Base-by-base conservation (phyloP, 2,113 vertebrate species). In the Pica pica region DNA sequence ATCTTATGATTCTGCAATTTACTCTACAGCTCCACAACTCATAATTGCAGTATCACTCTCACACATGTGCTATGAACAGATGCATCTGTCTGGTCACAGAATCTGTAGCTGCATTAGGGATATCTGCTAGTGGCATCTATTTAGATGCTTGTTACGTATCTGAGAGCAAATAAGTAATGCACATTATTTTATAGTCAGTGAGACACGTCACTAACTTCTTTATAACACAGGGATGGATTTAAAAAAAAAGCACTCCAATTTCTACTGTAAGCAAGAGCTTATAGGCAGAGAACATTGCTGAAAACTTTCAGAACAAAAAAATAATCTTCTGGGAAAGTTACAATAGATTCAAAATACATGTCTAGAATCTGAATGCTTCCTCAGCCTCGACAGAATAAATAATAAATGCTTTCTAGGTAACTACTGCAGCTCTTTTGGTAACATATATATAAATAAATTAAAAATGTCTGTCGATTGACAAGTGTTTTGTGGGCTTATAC, bases 401-500 rank as follows among this genome's bases (percentile, higher is more conserved):
- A 95, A 97, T 83, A 94, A 95, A 94, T 91, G 90, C 42, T 97
- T 95, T 96, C 73, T 84, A 91, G 93, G 80, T 88, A 97, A 96
- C 84, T 83, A 79, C 83, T 73, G 80, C 33, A 83, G 67, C 52
- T 89, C 83, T 97, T 97, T 90, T 95, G 88, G 94, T 95, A 94
- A 94, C 87, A 96, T 95, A 87, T 86, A 67, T 96, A 93, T 93
- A 94, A 98, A 97, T 96, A 98, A 95, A 97, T 91, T 93, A 63
- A 97, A 96, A 95, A 94, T 77, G 50, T 89, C 93, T 97, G 57
- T 77, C 95, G 97, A 94, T 94, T 94, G 97, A 88, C 94, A 88
- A 85, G 91, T 96, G 97, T 98, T 98, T 98, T 95, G 96, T 97
- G 95, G 97, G 98, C 97, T 98, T 98, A 98, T 93, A 97, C 95